Conservation (phyloP, 2,113 vertebrate species). For the Mixornis gularis region DNA sequence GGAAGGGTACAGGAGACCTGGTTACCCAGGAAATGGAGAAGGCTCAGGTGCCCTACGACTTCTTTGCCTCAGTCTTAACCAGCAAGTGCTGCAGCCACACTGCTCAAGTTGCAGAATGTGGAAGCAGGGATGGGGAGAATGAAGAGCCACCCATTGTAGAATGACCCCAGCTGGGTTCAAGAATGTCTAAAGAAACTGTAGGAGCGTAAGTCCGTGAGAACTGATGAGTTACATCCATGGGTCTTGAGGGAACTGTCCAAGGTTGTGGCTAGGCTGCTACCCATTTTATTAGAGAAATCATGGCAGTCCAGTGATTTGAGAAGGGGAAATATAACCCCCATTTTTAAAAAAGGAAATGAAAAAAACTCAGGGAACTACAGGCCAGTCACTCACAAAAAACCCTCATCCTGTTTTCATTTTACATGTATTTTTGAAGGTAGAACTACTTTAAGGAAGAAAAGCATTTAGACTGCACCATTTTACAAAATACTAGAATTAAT, state of each 20-base stretch:
- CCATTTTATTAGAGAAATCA: background rate
- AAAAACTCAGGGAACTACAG: background rate
- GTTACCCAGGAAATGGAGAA: background rate
- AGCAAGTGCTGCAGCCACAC: background rate
- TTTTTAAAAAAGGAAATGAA: background rate
- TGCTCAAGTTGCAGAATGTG: background rate
- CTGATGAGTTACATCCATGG: fast-evolving
- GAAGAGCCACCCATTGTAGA: background rate
- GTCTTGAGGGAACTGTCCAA: background rate
- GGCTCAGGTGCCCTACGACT: too few relatives aligned
- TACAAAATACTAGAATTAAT: background rate
- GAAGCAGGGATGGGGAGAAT: background rate
- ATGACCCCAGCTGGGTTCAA: background rate
- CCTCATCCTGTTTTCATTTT: background rate
- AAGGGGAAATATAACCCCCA: background rate
- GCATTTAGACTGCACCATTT: background rate
- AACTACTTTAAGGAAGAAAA: background rate
- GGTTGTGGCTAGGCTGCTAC: background rate
- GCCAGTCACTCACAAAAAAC: background rate
- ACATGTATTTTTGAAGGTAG: background rate
- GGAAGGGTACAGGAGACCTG: background rate
- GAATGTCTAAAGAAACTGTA: background rate
- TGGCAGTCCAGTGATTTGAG: background rate
- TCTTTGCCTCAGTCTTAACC: background rate
- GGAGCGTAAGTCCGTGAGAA: background rate